Percentiles rank a stretch among this genome's conserved stretches.
Evolutionary conservation across 2,888 invertebrate species (phyloP).

Genomic region (Heterodera filipjevi): DNA sequence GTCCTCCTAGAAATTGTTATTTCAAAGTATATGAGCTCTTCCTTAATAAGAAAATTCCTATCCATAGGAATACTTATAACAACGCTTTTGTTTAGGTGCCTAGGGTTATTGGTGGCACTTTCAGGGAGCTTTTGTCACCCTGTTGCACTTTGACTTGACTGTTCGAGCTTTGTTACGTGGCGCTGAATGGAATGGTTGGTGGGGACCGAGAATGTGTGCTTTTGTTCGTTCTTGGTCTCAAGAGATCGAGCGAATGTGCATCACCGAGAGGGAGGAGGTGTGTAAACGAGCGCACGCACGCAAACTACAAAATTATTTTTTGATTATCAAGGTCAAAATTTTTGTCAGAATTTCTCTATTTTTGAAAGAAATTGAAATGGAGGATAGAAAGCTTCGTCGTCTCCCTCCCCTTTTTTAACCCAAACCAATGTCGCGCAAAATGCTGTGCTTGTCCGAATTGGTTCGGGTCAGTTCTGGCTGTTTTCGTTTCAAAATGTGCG

Average conservation of each 20-base stretch:
- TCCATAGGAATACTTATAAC: too few species aligned
- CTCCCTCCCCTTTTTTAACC: neutral
- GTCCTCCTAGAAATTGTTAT: too few species aligned
- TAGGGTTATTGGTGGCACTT: too few species aligned
- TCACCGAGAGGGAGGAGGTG: neutral
- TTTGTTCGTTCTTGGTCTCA: neutral
- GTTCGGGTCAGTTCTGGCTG: slow-evolving; percentile 2
- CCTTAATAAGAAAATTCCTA: too few species aligned
- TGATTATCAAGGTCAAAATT: neutral
- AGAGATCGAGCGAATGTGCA: slow-evolving; percentile 7
- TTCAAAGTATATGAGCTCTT: too few species aligned
- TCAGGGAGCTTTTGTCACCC: neutral
- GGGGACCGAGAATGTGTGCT: neutral
- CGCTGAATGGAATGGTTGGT: neutral
- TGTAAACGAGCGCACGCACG: slow-evolving; percentile 1
- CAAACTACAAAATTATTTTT: neutral
- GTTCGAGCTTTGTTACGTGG: neutral
- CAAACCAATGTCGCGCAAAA: slow-evolving; percentile 9
- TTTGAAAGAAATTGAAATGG: neutral
- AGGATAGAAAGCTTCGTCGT: neutral
- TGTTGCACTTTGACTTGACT: neutral
- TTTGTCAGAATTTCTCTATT: neutral
- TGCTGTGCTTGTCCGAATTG: neutral
- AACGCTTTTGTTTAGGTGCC: too few species aligned
- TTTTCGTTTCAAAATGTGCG: neutral